Conservation (phyloP, 2,888 invertebrate species). For the Abscondita cerata region DNA sequence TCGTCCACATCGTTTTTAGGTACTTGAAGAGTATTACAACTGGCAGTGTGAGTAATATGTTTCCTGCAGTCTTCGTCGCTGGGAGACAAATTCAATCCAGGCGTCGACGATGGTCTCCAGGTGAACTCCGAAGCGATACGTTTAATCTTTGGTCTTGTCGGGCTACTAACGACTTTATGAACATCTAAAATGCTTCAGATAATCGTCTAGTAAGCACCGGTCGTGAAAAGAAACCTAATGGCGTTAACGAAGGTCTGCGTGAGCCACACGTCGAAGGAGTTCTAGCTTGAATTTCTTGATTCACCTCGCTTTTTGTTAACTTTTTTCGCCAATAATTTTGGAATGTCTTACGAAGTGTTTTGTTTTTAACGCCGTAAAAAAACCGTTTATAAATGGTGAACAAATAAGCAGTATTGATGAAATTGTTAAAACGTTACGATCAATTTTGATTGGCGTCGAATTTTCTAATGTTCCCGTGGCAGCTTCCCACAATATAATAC, state of each 20-base stretch:
- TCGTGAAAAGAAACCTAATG: conserved; percentile 61
- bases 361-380: conserved; percentile 78
- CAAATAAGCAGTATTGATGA: conserved; percentile 72
- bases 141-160: conserved; percentile 56
- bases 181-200: conserved; percentile 64
- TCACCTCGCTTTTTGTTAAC: conserved; percentile 78
- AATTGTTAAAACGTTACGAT: conserved; percentile 63
- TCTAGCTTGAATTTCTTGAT: conserved; percentile 81
- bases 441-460: conserved; percentile 45
- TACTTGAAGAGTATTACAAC: conserved; percentile 74
- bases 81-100: conserved; percentile 50
- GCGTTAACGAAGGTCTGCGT: conserved; percentile 73
- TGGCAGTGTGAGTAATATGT: conserved; percentile 67
- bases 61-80: conserved; percentile 55
- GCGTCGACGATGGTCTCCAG: conserved; percentile 61
- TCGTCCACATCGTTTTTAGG: conserved; percentile 60
- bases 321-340: conserved; percentile 81
- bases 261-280: conserved; percentile 82
- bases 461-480: conserved; percentile 51
- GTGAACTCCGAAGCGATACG: conserved; percentile 61
- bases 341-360: conserved; percentile 73
- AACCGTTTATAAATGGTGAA: conserved; percentile 77
- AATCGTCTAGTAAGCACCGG: conserved; percentile 63
- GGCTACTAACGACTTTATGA: conserved; percentile 50
- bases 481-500: conserved; percentile 73